Conservation (phyloP, 2,888 invertebrate species). For the Theretra japonica region DNA sequence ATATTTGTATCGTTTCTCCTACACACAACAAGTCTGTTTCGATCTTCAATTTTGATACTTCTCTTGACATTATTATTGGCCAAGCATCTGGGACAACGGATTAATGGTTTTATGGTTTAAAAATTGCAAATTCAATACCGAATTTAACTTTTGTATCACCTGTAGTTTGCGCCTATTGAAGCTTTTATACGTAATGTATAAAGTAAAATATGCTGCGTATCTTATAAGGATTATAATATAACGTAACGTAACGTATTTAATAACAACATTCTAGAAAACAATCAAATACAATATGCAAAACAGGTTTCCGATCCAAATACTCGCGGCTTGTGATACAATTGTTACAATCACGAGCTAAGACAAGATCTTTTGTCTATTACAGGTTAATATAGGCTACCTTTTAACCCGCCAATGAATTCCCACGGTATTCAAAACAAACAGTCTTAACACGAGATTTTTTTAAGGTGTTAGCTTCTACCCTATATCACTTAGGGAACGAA, state of each 20-base stretch:
- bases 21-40: too few relatives aligned
- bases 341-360: conserved; percentile 17
- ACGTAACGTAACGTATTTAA: background rate
- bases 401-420: conserved; percentile 9
- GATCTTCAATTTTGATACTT: too few relatives aligned
- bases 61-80: too few relatives aligned
- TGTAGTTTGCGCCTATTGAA: too few relatives aligned
- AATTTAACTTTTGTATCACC: too few relatives aligned
- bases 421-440: conserved; percentile 19
- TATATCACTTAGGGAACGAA: too few relatives aligned
- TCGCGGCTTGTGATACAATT: conserved; percentile 13
- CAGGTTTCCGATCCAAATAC: conserved; percentile 1
- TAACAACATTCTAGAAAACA: background rate
- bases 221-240: background rate
- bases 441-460: background rate
- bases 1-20: too few relatives aligned
- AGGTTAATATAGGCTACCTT: conserved; percentile 19
- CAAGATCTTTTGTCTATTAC: conserved; percentile 24
- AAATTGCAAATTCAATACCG: too few relatives aligned
- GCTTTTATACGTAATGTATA: too few relatives aligned
- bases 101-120: too few relatives aligned
- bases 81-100: too few relatives aligned
- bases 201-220: too few relatives aligned
- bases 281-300: background rate
- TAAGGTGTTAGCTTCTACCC: background rate